Conservation (phyloP, 1,140 invertebrate species). For the Drosophila prosaltans region DNA sequence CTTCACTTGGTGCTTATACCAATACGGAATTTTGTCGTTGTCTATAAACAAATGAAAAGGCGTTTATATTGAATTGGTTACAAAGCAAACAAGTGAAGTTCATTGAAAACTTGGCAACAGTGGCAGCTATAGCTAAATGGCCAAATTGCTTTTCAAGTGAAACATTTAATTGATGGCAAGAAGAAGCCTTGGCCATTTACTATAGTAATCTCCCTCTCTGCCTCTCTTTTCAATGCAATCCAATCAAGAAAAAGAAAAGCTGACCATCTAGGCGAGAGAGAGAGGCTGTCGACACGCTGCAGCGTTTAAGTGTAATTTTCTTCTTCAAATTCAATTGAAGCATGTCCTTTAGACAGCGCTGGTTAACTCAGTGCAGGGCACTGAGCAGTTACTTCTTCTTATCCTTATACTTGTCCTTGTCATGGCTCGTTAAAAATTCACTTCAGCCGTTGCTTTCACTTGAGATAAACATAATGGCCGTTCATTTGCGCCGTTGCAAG, state of each 20-base stretch:
- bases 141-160: slow-evolving; percentile 44
- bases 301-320: slow-evolving; percentile 81
- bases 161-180: slow-evolving; percentile 56
- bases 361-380: slow-evolving; percentile 70
- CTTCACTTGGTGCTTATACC: slow-evolving; percentile 34
- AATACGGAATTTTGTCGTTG: slow-evolving; percentile 42
- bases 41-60: slow-evolving; percentile 28
- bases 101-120: slow-evolving; percentile 25
- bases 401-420: slow-evolving; percentile 10
- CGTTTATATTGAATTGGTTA: slow-evolving; percentile 1
- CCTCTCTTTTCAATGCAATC: slow-evolving; percentile 48
- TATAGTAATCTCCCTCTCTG: not conserved
- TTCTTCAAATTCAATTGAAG: slow-evolving; percentile 77
- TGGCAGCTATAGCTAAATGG: not conserved
- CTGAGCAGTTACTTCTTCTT: slow-evolving; percentile 44
- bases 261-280: slow-evolving; percentile 11
- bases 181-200: slow-evolving; percentile 18
- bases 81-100: slow-evolving; percentile 30
- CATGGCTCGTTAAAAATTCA: slow-evolving; percentile 74
- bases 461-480: slow-evolving; percentile 79
- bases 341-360: slow-evolving; percentile 67
- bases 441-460: slow-evolving; percentile 75
- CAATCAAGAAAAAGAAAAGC: slow-evolving; percentile 48
- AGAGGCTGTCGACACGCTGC: slow-evolving; percentile 62
- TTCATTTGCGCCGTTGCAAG: slow-evolving; percentile 75